These are phyloP conservation scores for Babylonia areolata DNA, from an alignment of 1,140 invertebrate species.

Conservation along the genomic window DNA sequence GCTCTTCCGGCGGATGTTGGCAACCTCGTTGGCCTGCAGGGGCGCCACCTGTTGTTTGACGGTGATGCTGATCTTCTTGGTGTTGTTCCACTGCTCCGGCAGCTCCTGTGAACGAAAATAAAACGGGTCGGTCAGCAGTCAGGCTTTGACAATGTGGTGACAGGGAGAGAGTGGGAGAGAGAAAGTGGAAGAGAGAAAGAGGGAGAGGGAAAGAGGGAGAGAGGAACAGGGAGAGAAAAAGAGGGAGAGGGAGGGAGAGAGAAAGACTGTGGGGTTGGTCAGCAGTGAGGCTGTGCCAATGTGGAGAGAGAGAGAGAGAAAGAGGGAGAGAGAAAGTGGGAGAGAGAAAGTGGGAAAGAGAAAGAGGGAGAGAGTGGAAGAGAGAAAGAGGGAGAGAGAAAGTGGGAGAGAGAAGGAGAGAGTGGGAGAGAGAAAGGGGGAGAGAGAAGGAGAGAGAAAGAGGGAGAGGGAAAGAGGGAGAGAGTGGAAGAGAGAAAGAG, in stretches of 20 bases:
- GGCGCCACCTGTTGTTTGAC: conserved; percentile 96
- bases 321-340: background rate
- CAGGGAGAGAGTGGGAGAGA: background rate
- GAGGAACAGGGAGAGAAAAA: background rate
- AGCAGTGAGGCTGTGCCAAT: too few species aligned
- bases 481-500: background rate
- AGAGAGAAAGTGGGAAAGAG: too few species aligned
- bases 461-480: background rate
- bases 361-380: background rate
- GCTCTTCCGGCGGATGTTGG: conserved; percentile 90
- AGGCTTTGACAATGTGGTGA: too few species aligned
- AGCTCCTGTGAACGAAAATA: conserved; percentile 82
- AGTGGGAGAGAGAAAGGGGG: too few species aligned
- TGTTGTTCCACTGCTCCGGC: conserved; percentile 96
- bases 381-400: background rate
- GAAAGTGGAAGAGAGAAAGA: background rate
- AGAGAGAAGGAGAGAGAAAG: too few species aligned
- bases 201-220: too few species aligned
- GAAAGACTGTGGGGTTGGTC: background rate
- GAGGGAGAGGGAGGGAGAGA: background rate
- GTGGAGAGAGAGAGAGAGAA: background rate
- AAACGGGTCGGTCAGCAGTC: background rate
- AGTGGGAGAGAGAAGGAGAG: too few species aligned
- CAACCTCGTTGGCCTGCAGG: conserved; percentile 94
- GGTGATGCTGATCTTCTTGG: conserved; percentile 92